Evolutionary conservation across 2,888 invertebrate species (phyloP).

Genomic region (Laothoe populi): DNA sequence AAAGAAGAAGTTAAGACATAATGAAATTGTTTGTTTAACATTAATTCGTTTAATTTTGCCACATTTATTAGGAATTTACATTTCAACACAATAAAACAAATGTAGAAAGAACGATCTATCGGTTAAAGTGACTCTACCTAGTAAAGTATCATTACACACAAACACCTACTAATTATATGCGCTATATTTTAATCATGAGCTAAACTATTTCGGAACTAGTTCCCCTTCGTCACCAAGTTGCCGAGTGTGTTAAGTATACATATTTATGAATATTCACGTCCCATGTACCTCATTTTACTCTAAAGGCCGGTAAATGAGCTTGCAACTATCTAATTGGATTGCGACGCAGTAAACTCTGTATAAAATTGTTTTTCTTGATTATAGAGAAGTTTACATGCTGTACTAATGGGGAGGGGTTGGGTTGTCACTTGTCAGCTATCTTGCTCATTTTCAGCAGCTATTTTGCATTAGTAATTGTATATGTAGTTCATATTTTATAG

Average conservation of each 20-base stretch:
- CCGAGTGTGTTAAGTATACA: too few species aligned
- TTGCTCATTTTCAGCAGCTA: too few species aligned
- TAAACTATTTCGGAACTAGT: neutral
- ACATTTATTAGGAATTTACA: too few species aligned
- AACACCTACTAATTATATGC: neutral
- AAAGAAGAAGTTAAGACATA: too few species aligned
- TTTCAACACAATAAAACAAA: too few species aligned
- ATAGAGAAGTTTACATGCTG: constrained; percentile 15
- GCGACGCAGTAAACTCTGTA: neutral
- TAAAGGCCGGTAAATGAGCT: neutral
- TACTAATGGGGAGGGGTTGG: neutral
- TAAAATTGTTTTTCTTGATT: constrained; percentile 6
- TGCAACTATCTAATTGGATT: constrained; percentile 1
- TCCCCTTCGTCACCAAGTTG: neutral
- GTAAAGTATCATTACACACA: neutral
- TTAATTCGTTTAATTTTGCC: too few species aligned
- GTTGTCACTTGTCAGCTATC: constrained; percentile 1
- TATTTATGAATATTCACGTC: neutral
- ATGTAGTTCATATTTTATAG: neutral
- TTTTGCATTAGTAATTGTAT: too few species aligned
- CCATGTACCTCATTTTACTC: neutral
- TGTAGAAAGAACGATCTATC: too few species aligned
- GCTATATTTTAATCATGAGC: neutral
- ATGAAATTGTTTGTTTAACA: too few species aligned
- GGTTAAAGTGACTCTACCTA: too few species aligned